Base-by-base conservation (phyloP, 2,113 vertebrate species). In the Felis chaus region DNA sequence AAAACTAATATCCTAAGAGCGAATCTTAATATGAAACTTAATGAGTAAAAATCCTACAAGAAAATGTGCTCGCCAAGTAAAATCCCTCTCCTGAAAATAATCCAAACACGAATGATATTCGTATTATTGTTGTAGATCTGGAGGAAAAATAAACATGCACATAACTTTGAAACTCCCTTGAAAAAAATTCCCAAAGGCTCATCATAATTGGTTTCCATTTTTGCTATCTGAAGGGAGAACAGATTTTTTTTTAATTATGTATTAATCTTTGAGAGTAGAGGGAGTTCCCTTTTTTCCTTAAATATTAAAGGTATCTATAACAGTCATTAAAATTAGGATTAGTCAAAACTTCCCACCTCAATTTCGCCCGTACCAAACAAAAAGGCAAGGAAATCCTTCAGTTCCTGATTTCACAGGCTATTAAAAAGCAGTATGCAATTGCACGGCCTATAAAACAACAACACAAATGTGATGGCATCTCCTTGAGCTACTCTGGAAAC, bases 331-430 rank as follows among this genome's bases (percentile, higher is more conserved):
- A 89, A 97, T 83, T 39, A 87, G 29, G 4, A 94, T 63, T 55
- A 78, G 94, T 63, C 81, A 68, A 92, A 91, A 41, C 16, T 83
- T 27, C 39, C 29, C 89, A 29, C 84, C 90, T 48, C 63, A 73
- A 89, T 90, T 53, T 94, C 89, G 95, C 79, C 29, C 13, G 39
- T 57, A 89, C 7, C 45, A 80, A 21, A 68, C 36, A 87, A 78
- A 95, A 82, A 79, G 31, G 71, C 71, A 74, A 39, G 96, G 68
- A 97, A 95, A 66, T 39, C 65, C 79, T 76, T 45, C 93, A 92
- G 93, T 36, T 21, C 41, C 89, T 41, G 0, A 85, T 25, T 93
- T 97, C 69, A 94, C 3, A 9, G 80, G 66, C 41, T 93, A 80
- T 86, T 87, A 48, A 80, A 85, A 94, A 41, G 53, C 50, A 95